Conservation (phyloP, 2,797 vertebrate species). For the Pempheris klunzingeri region DNA sequence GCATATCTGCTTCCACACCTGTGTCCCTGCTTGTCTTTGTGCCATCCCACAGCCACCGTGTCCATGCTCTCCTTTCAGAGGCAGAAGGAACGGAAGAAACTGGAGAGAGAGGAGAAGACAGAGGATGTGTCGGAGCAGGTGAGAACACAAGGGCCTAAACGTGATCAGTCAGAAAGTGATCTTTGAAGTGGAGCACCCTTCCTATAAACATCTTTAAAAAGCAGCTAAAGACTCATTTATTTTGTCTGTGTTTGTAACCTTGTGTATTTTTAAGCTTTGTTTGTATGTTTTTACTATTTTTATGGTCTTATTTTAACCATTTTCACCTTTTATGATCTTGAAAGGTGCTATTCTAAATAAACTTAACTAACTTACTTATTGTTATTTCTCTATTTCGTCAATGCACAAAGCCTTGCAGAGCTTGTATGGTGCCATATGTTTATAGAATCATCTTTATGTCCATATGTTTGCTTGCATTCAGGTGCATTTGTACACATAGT, state of each 20-base stretch:
- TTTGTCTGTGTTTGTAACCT: too few relatives aligned
- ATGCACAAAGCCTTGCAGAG: not conserved
- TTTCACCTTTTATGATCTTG: too few relatives aligned
- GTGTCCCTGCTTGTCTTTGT: conserved; percentile 5
- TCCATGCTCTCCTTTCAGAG: conserved; percentile 67
- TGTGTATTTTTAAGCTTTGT: too few relatives aligned
- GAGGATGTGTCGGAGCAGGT: conserved; percentile 70
- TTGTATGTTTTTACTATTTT: too few relatives aligned
- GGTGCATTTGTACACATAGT: not conserved
- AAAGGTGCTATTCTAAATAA: too few relatives aligned
- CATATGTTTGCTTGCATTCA: not conserved
- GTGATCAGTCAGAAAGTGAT: too few relatives aligned
- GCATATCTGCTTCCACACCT: not conserved
- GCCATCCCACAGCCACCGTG: conserved; percentile 35
- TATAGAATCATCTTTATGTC: not conserved
- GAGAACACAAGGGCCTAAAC: not conserved
- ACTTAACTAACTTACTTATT: too few relatives aligned
- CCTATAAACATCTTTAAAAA: too few relatives aligned
- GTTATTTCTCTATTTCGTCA: not conserved
- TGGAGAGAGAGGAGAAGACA: conserved; percentile 68
- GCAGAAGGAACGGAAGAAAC: conserved; percentile 75
- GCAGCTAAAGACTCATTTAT: too few relatives aligned
- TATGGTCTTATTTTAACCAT: too few relatives aligned
- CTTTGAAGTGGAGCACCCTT: too few relatives aligned
- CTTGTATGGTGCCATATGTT: not conserved